Percentiles rank a stretch among this genome's conserved stretches.
Conservation (phyloP, 2,888 invertebrate species). For the Ochlodes sylvanus region DNA sequence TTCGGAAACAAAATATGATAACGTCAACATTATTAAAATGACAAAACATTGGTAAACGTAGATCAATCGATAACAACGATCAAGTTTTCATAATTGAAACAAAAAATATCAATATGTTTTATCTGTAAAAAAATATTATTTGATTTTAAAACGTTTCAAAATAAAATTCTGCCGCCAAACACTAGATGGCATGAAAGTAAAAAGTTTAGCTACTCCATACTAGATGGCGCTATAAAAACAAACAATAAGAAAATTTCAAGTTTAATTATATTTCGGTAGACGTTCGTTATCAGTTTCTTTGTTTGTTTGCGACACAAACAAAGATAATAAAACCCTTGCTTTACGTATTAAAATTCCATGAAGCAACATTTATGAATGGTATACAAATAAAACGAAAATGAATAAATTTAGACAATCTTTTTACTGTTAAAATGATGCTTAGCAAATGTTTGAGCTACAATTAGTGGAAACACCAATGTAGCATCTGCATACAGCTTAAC, state of each 20-base stretch:
- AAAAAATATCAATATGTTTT: too few species aligned
- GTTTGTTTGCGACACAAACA: too few species aligned
- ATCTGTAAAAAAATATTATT: background rate
- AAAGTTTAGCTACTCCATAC: conserved; percentile 43
- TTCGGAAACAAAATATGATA: conserved; percentile 41
- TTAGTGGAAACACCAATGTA: conserved; percentile 95
- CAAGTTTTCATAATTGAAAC: background rate
- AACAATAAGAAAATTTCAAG: too few species aligned
- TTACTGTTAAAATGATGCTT: conserved; percentile 85
- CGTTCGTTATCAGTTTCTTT: too few species aligned
- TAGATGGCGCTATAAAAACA: conserved; percentile 49
- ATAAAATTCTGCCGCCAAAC: background rate
- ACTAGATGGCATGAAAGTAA: conserved; percentile 21
- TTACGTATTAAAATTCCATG: too few species aligned
- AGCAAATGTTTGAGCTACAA: conserved; percentile 98
- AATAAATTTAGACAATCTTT: conserved; percentile 69
- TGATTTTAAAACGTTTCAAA: background rate
- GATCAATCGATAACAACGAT: too few species aligned
- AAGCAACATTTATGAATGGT: too few species aligned
- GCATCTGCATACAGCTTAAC: conserved; percentile 98
- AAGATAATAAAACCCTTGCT: too few species aligned
- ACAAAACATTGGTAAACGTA: too few species aligned
- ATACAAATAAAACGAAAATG: conserved; percentile 40
- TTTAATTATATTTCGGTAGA: too few species aligned
- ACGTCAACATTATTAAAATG: background rate